A percentile compares a stretch with the other conserved stretches of the same genome.
phyloP scores from a whole-genome alignment of 1,140 invertebrate species.

The Ditylenchus dipsaci region DNA sequence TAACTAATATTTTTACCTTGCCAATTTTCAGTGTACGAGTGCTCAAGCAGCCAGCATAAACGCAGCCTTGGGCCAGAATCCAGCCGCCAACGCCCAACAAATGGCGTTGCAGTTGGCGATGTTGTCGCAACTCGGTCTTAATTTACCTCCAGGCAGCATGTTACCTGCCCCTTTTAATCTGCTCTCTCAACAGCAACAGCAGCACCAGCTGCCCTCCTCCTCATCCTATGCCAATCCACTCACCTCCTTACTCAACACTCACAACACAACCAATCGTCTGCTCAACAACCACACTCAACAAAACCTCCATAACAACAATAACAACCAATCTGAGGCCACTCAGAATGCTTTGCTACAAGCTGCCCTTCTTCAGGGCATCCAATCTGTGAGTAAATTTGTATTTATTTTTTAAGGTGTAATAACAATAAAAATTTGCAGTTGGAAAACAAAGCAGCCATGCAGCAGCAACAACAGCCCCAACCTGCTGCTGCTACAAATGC shows the following conservation, averaged over 20 bases:
- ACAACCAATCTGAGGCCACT: no score
- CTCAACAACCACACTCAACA: background rate
- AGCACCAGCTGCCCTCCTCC: background rate
- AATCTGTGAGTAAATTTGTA: background rate
- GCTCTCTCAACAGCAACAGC: background rate
- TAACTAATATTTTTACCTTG: no score
- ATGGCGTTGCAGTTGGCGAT: no score
- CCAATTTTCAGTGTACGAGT: background rate
- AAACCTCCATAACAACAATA: background rate
- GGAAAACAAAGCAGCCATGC: background rate
- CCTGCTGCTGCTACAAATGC: background rate
- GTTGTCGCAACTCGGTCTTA: no score
- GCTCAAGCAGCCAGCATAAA: constrained; percentile 1
- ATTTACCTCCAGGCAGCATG: no score
- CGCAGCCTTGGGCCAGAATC: no score
- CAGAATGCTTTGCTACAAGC: background rate
- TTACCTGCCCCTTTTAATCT: no score
- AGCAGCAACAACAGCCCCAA: background rate
- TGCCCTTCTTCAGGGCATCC: background rate
- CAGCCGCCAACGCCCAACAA: no score
- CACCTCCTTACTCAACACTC: background rate
- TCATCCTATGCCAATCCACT: background rate
- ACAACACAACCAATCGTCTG: background rate
- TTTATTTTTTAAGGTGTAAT: background rate
- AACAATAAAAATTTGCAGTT: no score